phyloP scores from a whole-genome alignment of 92 coral and sea anemone genomes.

The Epizoanthus stellaris region DNA sequence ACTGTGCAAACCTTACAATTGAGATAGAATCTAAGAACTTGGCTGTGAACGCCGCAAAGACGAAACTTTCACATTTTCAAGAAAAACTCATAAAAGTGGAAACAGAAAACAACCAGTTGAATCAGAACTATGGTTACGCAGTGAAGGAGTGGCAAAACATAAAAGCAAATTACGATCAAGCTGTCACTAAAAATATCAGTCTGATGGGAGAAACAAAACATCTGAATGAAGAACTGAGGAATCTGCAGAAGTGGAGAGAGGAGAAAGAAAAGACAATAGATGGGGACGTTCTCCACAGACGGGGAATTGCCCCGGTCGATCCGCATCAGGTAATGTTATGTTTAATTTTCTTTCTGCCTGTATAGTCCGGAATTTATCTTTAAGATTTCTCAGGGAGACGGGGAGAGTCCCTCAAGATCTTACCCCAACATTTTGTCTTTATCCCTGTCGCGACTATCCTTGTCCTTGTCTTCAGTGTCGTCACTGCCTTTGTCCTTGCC shows the following conservation, averaged over 20 bases:
- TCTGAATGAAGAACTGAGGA: slow-evolving; percentile 10
- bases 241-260: not conserved
- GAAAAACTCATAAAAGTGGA: not conserved
- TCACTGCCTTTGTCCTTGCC: too few relatives aligned
- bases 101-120: not conserved
- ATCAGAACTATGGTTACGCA: slow-evolving; percentile 3
- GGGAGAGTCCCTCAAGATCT: too few relatives aligned
- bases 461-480: too few relatives aligned
- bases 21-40: not conserved
- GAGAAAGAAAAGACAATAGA: not conserved
- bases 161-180: not conserved
- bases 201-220: not conserved
- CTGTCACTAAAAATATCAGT: not conserved
- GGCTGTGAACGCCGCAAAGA: not conserved
- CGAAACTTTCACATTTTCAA: not conserved
- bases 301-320: not conserved
- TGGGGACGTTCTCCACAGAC: too few relatives aligned
- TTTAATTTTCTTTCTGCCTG: too few relatives aligned
- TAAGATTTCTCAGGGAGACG: too few relatives aligned
- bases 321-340: not conserved
- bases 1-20: not conserved
- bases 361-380: too few relatives aligned
- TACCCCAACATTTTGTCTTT: too few relatives aligned
- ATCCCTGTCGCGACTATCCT: too few relatives aligned
- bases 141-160: slow-evolving; percentile 5